Conservation (phyloP, 2,888 invertebrate genomes). For the Spialia ferax region DNA sequence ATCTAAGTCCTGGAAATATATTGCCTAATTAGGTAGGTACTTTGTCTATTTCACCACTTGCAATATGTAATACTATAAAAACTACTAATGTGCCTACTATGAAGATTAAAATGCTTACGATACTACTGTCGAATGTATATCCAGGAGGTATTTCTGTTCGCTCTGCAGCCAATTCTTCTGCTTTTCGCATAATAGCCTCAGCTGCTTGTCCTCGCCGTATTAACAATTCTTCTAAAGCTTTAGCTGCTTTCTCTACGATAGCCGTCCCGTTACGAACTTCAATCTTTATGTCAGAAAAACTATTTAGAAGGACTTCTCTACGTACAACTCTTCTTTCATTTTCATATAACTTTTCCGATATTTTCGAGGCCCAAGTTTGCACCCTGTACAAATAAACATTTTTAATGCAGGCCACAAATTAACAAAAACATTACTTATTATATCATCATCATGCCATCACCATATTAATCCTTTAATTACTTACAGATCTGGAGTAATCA, state of each 20-base stretch:
- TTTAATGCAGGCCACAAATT: no score
- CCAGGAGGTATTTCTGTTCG: slow-evolving; percentile 50
- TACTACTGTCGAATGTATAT: slow-evolving; percentile 68
- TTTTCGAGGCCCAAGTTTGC: slow-evolving; percentile 69
- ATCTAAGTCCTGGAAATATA: slow-evolving; percentile 63
- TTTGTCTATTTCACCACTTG: no score
- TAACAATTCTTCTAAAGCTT: slow-evolving; percentile 63
- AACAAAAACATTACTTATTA: no score
- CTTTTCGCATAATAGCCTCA: slow-evolving; percentile 70
- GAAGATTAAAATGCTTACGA: slow-evolving; percentile 59
- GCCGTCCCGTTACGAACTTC: slow-evolving; percentile 67
- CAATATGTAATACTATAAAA: no score
- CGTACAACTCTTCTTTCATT: slow-evolving; percentile 68
- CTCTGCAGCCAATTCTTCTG: slow-evolving; percentile 64
- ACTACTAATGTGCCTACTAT: no score
- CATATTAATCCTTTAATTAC: no score
- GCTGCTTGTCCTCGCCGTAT: slow-evolving; percentile 64
- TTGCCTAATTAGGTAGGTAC: no score
- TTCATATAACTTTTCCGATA: slow-evolving; percentile 62
- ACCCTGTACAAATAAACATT: slow-evolving; percentile 54
- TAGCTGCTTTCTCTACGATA: slow-evolving; percentile 69
- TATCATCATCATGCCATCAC: no score
- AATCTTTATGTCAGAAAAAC: slow-evolving; percentile 64
- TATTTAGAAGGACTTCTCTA: slow-evolving; percentile 60
- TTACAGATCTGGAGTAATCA: slow-evolving; percentile 66